Evolutionary conservation across 2,797 vertebrate species (phyloP).

Genomic region (Syndactyla subalaris): DNA sequence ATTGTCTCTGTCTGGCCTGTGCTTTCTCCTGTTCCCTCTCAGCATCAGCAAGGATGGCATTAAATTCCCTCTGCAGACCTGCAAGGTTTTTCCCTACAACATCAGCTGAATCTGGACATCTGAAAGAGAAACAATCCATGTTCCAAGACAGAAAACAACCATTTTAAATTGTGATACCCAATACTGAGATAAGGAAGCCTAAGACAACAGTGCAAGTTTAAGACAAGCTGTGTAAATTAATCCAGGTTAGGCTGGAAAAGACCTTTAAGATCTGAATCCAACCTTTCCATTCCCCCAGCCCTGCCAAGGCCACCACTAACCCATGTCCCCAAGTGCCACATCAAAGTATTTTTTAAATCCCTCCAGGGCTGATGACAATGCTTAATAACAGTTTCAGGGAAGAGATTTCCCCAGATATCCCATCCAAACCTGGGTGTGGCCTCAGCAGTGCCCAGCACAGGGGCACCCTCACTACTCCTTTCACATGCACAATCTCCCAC

Average conservation of each 20-base stretch:
- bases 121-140: constrained; percentile 28
- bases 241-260: not conserved
- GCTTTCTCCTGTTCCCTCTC: constrained; percentile 77
- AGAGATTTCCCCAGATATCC: not conserved
- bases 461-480: not conserved
- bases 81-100: constrained; percentile 77
- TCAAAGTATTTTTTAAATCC: not conserved
- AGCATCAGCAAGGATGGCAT: constrained; percentile 70
- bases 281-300: not conserved
- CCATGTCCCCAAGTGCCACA: not conserved
- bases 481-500: not conserved
- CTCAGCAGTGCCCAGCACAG: not conserved
- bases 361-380: too few species aligned
- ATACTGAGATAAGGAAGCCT: not conserved
- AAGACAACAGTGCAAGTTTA: not conserved
- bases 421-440: not conserved
- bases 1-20: constrained; percentile 65
- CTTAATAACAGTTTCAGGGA: not conserved
- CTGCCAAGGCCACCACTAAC: not conserved
- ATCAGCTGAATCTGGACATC: constrained; percentile 68
- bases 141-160: not conserved
- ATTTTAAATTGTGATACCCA: not conserved
- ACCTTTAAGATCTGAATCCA: not conserved
- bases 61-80: constrained; percentile 79
- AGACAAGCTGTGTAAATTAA: not conserved